Percentiles rank a stretch among this genome's conserved stretches.
Evolutionary conservation across 2,888 invertebrate species (phyloP).

Genomic region (Rugalucina vietnamica): DNA sequence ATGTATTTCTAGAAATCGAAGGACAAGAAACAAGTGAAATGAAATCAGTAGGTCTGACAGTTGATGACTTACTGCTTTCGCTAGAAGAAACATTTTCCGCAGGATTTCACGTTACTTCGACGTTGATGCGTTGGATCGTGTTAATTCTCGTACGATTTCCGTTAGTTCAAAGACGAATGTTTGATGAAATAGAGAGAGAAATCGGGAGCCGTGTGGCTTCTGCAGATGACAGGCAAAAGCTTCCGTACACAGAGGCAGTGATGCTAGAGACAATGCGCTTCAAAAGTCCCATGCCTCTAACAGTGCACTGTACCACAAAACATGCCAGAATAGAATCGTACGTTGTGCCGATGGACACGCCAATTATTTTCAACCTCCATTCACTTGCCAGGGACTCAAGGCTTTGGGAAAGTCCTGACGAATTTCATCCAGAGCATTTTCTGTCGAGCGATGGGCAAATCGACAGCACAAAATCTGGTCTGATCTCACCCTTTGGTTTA

Average conservation of each 20-base stretch:
- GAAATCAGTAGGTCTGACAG: not conserved
- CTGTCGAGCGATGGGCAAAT: not conserved
- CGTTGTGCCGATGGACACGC: not conserved
- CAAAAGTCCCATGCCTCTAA: not conserved
- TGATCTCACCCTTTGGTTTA: not conserved
- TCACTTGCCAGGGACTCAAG: not conserved
- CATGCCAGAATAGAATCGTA: not conserved
- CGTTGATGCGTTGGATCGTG: not conserved
- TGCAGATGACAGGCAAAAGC: not conserved
- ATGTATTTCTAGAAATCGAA: conserved; percentile 37
- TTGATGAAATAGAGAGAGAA: not conserved
- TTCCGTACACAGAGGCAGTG: not conserved
- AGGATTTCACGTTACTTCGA: not conserved
- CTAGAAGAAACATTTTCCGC: not conserved
- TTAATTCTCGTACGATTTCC: not conserved
- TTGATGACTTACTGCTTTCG: not conserved
- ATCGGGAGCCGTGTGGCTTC: not conserved
- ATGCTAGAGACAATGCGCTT: conserved; percentile 6
- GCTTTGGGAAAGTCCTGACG: not conserved
- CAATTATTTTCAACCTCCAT: not conserved
- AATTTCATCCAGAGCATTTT: conserved; percentile 3
- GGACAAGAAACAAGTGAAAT: not conserved
- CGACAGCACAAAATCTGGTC: not conserved
- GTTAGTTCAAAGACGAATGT: not conserved
- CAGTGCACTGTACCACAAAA: not conserved